Base-by-base conservation (phyloP, 1,140 invertebrate species). In the Pseudomyrmex concolor region DNA sequence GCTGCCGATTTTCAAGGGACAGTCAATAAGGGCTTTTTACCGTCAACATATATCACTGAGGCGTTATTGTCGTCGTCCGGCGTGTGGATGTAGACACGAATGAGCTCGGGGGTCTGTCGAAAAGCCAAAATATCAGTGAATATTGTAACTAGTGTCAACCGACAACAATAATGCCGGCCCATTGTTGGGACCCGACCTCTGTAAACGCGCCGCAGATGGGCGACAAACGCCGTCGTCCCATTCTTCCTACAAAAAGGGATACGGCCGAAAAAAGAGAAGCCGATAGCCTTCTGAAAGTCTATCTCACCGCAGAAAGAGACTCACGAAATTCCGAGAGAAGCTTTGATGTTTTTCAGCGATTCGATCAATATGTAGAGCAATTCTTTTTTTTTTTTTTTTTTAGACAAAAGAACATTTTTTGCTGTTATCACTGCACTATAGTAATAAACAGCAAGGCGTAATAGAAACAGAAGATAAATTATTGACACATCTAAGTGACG, bases 51-150 rank as follows among this genome's bases (percentile, higher is more conserved):
- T 88, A 88, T 88, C 86, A 85, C 84, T 59, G 67, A 62, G 17
- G 34, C 34, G 34, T 34, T 59, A 67, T 60, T 72, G 86, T 88
- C 81, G 84, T 80, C 67, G 34, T 66, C 48, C 19, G 55, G 66
- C 77, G 66, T 74, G 81, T 72, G 43, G 74, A 60, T 81, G 25
- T 80, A 34, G 34, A 70, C 57, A 68, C 45, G 73, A 57, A 81
- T 85, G 68, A 62, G 59, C 83, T 55, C n/a, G 64, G 83, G 68
- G 54, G 19, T 54, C 59, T 17, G 77, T 83, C 83, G 83, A 88
- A 90, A 90, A 90, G 85, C 82, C 88, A 60, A 80, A 76, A 87
- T 89, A 89, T 89, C 85, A 78, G 64, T 83, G 80, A 91, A 91
- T 91, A 91, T 91, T 89, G 90, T 91, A 89, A 91, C 87, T 72